A percentile compares a stretch with the other conserved stretches of the same genome.
These are phyloP conservation scores for Poeciliopsis infans DNA, from an alignment of 2,797 vertebrate species.

Conservation along the genomic window DNA sequence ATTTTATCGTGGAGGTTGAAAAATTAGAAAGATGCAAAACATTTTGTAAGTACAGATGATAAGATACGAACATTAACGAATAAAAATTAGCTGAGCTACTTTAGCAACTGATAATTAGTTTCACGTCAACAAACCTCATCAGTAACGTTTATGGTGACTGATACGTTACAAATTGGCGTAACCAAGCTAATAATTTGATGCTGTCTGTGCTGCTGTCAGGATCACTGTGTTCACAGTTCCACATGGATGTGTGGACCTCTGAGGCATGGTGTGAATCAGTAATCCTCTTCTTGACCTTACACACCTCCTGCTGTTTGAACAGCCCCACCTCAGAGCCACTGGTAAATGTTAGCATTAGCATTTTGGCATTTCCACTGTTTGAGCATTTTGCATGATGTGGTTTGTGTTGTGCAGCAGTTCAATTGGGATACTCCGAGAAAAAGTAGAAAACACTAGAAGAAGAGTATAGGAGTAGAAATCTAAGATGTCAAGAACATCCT, in stretches of 20 bases:
- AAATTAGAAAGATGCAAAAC: not conserved
- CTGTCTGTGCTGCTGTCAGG: slow-evolving; percentile 17
- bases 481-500: slow-evolving; percentile 46
- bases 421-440: slow-evolving; percentile 3
- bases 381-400: slow-evolving; percentile 56
- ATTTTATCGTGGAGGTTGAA: not conserved
- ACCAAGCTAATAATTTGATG: not conserved
- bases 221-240: slow-evolving; percentile 23
- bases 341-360: slow-evolving; percentile 87
- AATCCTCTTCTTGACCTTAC: slow-evolving; percentile 75
- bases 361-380: slow-evolving; percentile 83
- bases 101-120: not conserved
- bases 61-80: not conserved
- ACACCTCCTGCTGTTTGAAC: slow-evolving; percentile 76
- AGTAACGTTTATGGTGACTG: not conserved
- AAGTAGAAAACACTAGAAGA: slow-evolving; percentile 1
- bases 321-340: slow-evolving; percentile 69
- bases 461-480: slow-evolving; percentile 28
- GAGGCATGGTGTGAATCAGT: slow-evolving; percentile 63
- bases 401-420: slow-evolving; percentile 33
- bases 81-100: not conserved
- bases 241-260: slow-evolving; percentile 21
- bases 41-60: not conserved
- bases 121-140: not conserved
- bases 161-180: not conserved